Base-by-base conservation (phyloP, 1,140 invertebrate species). In the Rhyacophila brunnea region DNA sequence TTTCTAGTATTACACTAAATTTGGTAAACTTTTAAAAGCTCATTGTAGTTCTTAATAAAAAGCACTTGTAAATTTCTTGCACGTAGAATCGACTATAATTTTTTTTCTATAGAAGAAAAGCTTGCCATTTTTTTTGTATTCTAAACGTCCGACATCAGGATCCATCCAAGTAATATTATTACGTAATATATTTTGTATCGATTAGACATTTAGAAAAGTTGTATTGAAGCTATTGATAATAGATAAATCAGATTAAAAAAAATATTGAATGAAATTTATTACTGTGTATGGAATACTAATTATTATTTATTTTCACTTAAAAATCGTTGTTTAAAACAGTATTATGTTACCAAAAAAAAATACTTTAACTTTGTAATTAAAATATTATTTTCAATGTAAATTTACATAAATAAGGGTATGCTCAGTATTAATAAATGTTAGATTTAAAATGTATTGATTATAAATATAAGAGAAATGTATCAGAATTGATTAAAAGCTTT, bases 141-240 rank as follows among this genome's bases (percentile, higher is more conserved):
- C 45, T 55, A 38, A 59, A 63, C 60, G 61, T 63, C 61, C 61
- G 61, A 63, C 55, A 63, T 63, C 61, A 63, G 61, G 50, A 63
- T 63, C 61, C 61, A 63, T 63, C 61, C 61, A 63, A 58, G 13
- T 32, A 58, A 46, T 43, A 6, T 5, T 10, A 17, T 14, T 14
- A 17, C 18, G 13, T 17, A 15, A 17, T 38, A 44, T 44, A 44
- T 54, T 44, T 45, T 35, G 11, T 54, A 54, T 44, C 40, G 44
- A 54, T 14, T 50, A 52, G 50, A 52, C 5, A 40, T n/a, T 40
- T 13, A 13, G n/a, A 15, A n/a, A 15, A 40, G 4, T 40, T 40
- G n/a, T 15, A 15, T 40, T 5, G 38, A n/a, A 15, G 38, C n/a
- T 15, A 15, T n/a, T 15, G 11, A 15, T 13, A 40, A 35, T 40